Base-by-base conservation (phyloP, 1,140 invertebrate genomes). In the Mycetomoellerius zeteki region DNA sequence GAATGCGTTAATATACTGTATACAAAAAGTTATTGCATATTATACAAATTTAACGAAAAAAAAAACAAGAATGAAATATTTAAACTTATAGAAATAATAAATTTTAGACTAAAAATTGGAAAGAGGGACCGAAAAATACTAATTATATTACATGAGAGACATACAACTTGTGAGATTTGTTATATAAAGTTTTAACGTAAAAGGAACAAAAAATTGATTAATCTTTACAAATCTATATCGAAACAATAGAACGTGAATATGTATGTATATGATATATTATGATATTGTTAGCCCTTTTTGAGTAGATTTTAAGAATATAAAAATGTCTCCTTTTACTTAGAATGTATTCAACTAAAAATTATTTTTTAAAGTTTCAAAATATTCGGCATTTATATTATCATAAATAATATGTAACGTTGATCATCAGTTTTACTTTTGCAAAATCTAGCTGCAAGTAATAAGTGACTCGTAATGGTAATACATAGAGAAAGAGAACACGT, bases 401-500 rank as follows among this genome's bases (percentile, higher is more conserved):
- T 37, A 33, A 62, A 6, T 30, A 3, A 64, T 8, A 65, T 21
- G 10, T 12, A 21, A 33, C 4, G 10, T 65, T 65, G 6, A 27
- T 8, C 5, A 21, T 43, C 19, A 58, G n/a, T 56, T 21, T 71
- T 21, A 82, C 21, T 82, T 43, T 81, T 60, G 21, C 33, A n/a
- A 60, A 72, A n/a, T 60, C 8, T 33, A 60, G 7, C 14, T 73
- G 8, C 37, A 50, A 60, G n/a, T 27, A 50, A 33, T 58, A 72
- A 82, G 14, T 19, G n/a, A 73, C 43, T 73, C n/a, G 72, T 73
- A 60, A 21, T 50, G 19, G 12, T 8, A 21, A 73, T 73, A 56
- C 16, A 27, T 27, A 60, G 4, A 19, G 21, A 8, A 27, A 60
- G 3, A 21, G 54, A 56, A 14, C 30, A 60, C 5, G 14, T 84